Percentiles rank a stretch among this genome's conserved stretches.
These are phyloP conservation scores for Malacoraja senta DNA, from an alignment of 2,797 vertebrate genomes.

Conservation along the genomic window DNA sequence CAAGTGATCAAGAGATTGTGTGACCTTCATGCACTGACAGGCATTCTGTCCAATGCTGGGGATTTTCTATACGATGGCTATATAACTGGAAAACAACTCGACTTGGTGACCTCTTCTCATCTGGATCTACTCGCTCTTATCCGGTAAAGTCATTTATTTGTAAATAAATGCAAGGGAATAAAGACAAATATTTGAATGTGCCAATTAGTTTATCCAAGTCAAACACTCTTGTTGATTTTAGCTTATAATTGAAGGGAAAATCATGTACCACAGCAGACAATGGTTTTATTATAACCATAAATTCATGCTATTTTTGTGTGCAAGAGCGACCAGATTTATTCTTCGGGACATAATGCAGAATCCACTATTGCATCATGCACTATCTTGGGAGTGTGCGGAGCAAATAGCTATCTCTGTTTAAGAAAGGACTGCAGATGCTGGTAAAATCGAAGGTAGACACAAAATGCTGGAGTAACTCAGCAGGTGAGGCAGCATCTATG, in stretches of 20 bases:
- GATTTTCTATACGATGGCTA: constrained; percentile 58
- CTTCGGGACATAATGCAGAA: neutral
- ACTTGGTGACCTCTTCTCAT: constrained; percentile 55
- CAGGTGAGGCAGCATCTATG: too few species aligned
- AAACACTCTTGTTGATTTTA: neutral
- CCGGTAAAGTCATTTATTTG: constrained; percentile 48
- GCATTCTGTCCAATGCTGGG: constrained; percentile 54
- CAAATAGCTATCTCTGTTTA: neutral
- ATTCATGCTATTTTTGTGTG: neutral
- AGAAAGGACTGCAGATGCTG: too few species aligned
- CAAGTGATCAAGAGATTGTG: constrained; percentile 58
- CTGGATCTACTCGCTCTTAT: constrained; percentile 55
- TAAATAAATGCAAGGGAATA: neutral
- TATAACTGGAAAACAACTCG: constrained; percentile 55
- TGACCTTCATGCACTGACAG: constrained; percentile 58
- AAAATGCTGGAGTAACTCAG: too few species aligned
- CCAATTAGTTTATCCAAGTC: neutral
- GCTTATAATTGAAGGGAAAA: neutral
- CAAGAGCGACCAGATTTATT: neutral
- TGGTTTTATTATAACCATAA: neutral
- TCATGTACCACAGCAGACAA: neutral
- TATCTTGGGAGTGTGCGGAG: neutral
- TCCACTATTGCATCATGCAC: neutral
- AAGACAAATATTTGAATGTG: neutral
- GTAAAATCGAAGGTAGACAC: too few species aligned